These are phyloP conservation scores for Pygocentrus nattereri DNA, from an alignment of 2,797 vertebrate genomes.

Conservation along the genomic window DNA sequence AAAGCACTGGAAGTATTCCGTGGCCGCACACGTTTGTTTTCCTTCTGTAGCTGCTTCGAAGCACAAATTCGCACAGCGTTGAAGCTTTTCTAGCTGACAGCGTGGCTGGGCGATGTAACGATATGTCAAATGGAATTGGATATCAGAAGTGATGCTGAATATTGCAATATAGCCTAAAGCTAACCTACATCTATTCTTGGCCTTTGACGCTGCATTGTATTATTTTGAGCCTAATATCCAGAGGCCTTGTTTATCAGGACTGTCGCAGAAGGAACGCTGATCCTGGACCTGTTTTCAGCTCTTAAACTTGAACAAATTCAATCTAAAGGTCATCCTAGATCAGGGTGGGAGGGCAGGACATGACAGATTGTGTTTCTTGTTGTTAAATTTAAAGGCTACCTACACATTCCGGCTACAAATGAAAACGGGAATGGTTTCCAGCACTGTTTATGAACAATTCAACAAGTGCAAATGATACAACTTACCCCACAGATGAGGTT, in stretches of 20 bases:
- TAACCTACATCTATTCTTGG: conserved; percentile 15
- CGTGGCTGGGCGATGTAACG: background rate
- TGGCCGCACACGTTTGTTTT: background rate
- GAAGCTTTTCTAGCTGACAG: background rate
- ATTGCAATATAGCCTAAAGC: conserved; percentile 12
- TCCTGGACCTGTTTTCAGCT: background rate
- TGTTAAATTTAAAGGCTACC: no score
- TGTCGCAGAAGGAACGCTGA: background rate
- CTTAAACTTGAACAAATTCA: background rate
- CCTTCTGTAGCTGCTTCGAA: background rate
- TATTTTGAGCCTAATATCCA: conserved; percentile 16
- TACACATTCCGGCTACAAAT: no score
- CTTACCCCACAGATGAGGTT: no score
- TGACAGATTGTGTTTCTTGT: no score
- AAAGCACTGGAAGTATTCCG: background rate
- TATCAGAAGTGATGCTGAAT: conserved; percentile 26
- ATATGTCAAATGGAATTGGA: conserved; percentile 1
- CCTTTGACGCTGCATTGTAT: conserved; percentile 23
- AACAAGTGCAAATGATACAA: no score
- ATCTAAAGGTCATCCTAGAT: background rate
- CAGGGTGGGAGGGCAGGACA: no score
- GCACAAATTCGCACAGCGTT: background rate
- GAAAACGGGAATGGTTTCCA: no score
- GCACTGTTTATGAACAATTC: no score
- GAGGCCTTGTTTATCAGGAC: conserved; percentile 3